Percentiles rank a stretch among this genome's conserved stretches.
These are phyloP conservation scores for Eudemis profundana DNA, from an alignment of 2,888 invertebrate genomes.

Conservation along the genomic window DNA sequence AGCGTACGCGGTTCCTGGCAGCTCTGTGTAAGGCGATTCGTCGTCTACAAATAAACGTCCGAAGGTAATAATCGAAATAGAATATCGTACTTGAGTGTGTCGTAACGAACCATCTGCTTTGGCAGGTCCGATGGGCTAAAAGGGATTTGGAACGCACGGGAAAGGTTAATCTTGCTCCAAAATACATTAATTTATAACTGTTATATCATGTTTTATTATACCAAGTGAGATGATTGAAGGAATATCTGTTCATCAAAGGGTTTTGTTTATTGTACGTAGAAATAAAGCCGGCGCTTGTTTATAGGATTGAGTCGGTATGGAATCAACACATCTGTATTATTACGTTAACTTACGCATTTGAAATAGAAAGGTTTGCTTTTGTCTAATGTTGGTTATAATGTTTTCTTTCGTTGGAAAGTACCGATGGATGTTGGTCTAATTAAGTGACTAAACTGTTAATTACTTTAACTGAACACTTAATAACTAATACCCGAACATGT, in stretches of 20 bases:
- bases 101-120: slow-evolving; percentile 72
- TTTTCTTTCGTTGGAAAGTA: not conserved
- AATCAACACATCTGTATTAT: slow-evolving; percentile 41
- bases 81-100: slow-evolving; percentile 77
- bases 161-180: slow-evolving; percentile 38
- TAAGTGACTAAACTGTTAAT: not conserved
- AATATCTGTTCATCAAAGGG: slow-evolving; percentile 43
- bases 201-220: slow-evolving; percentile 37
- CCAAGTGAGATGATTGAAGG: slow-evolving; percentile 22
- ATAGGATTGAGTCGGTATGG: slow-evolving; percentile 36
- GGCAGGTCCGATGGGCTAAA: slow-evolving; percentile 69
- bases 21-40: slow-evolving; percentile 73
- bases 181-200: slow-evolving; percentile 38
- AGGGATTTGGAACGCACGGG: slow-evolving; percentile 60
- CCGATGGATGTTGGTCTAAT: not conserved
- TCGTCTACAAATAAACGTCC: slow-evolving; percentile 82
- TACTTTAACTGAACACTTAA: no score
- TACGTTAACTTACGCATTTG: slow-evolving; percentile 22
- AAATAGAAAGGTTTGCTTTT: slow-evolving; percentile 5
- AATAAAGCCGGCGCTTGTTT: slow-evolving; percentile 41
- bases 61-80: slow-evolving; percentile 85
- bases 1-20: slow-evolving; percentile 64
- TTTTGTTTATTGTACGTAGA: slow-evolving; percentile 37
- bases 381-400: not conserved
- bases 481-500: no score